Evolutionary conservation across 2,113 vertebrate genomes (phyloP).

Genomic region (Tachuris rubrigastra): DNA sequence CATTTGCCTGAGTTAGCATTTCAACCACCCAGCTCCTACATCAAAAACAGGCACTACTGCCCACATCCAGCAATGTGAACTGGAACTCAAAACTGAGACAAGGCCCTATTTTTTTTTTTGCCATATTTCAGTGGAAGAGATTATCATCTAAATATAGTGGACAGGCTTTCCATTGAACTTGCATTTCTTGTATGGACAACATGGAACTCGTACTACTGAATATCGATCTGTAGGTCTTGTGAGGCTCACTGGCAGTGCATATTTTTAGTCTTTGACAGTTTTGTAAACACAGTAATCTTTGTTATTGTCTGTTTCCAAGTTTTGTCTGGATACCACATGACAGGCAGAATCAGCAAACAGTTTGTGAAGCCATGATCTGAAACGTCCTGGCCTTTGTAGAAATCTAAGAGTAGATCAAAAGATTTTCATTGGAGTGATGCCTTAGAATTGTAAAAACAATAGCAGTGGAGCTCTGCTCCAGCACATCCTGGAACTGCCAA

Average conservation of each 20-base stretch:
- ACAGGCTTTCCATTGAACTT: neutral
- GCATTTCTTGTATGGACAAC: neutral
- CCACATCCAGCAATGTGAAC: neutral
- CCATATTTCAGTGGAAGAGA: neutral
- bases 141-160: neutral
- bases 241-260: neutral
- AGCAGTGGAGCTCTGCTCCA: neutral
- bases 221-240: neutral
- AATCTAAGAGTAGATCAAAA: neutral
- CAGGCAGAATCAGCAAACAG: neutral
- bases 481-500: accelerated
- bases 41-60: neutral
- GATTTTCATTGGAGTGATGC: neutral
- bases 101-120: neutral
- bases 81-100: neutral
- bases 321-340: neutral
- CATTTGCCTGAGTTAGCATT: neutral
- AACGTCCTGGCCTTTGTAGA: neutral
- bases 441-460: neutral
- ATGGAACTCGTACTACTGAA: neutral
- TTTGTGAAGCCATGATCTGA: neutral
- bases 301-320: neutral
- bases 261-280: neutral
- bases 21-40: neutral
- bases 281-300: neutral